Conservation (phyloP, 2,888 invertebrate species). For the Eulithis prunata region DNA sequence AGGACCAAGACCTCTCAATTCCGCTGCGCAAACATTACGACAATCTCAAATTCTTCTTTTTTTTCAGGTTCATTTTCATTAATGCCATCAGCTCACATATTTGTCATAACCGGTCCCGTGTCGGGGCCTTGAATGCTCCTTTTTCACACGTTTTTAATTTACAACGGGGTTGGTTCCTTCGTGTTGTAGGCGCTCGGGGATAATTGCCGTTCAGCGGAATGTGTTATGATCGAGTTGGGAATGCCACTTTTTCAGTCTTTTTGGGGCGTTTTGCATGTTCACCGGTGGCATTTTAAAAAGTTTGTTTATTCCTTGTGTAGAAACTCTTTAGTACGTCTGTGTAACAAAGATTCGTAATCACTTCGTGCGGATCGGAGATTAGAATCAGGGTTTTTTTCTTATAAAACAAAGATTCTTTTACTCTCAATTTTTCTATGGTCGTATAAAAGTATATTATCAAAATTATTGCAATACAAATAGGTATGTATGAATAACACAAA, state of each 20-base stretch:
- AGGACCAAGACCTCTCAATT: constrained; percentile 50
- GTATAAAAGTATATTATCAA: too few relatives aligned
- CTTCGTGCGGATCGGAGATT: too few relatives aligned
- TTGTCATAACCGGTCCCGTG: constrained; percentile 80
- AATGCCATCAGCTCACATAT: constrained; percentile 82
- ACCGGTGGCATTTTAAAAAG: background rate
- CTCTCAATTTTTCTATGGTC: too few relatives aligned
- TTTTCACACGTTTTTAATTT: constrained; percentile 82
- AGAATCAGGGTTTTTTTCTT: too few relatives aligned
- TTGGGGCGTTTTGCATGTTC: constrained; percentile 12
- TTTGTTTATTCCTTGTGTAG: too few relatives aligned
- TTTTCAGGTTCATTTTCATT: constrained; percentile 80
- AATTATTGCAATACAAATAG: too few relatives aligned
- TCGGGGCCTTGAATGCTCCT: constrained; percentile 64
- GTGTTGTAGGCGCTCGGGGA: constrained; percentile 50
- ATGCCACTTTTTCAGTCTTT: constrained; percentile 23
- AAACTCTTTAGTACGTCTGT: too few relatives aligned
- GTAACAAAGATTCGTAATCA: too few relatives aligned
- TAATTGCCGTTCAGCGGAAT: constrained; percentile 65
- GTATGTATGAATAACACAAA: background rate
- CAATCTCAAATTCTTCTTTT: constrained; percentile 55
- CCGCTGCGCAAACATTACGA: constrained; percentile 53
- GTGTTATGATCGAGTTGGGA: constrained; percentile 45
- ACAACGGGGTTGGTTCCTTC: constrained; percentile 72
- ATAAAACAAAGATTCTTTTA: too few relatives aligned